A percentile compares a stretch with the other conserved stretches of the same genome.
Conservation (phyloP, 53 echinoderm and acorn worm genomes). For the Echinometra lucunter region DNA sequence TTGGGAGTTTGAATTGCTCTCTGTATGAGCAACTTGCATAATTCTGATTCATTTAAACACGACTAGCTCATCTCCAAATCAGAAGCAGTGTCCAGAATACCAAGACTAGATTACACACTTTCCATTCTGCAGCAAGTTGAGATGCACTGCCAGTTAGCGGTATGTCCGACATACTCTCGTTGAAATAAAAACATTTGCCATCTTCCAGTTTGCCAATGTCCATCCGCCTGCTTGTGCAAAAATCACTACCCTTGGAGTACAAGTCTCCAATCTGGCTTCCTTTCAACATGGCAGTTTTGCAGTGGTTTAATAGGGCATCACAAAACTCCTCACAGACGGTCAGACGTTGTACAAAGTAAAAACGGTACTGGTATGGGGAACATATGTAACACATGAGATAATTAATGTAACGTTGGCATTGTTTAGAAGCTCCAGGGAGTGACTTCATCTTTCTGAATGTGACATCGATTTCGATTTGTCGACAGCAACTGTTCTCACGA, state of each 20-base stretch:
- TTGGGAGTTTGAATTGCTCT: neutral
- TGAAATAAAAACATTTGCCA: slow-evolving; percentile 83
- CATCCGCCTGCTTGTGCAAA: slow-evolving; percentile 89
- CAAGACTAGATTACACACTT: neutral
- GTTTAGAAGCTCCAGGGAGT: slow-evolving; percentile 80
- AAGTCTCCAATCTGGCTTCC: slow-evolving; percentile 84
- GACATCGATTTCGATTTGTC: slow-evolving; percentile 91
- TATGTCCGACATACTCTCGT: slow-evolving; percentile 77
- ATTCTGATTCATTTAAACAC: neutral
- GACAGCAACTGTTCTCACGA: slow-evolving; percentile 85
- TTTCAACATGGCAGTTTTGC: slow-evolving; percentile 89
- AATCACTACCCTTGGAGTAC: slow-evolving; percentile 82
- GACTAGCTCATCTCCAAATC: slow-evolving; percentile 6
- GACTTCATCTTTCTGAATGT: slow-evolving; percentile 96
- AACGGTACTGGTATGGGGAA: slow-evolving; percentile 86
- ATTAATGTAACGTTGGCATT: slow-evolving; percentile 90
- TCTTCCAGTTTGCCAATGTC: slow-evolving; percentile 69
- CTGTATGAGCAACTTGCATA: neutral
- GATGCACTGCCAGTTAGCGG: neutral
- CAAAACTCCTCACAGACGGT: slow-evolving; percentile 93
- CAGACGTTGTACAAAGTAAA: slow-evolving; percentile 85
- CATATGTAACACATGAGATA: slow-evolving; percentile 99
- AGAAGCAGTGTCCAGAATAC: neutral
- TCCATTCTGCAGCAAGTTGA: neutral
- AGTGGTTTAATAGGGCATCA: slow-evolving; percentile 79